phyloP scores from a whole-genome alignment of 2,888 invertebrate genomes.

The Dasypogon diadema region DNA sequence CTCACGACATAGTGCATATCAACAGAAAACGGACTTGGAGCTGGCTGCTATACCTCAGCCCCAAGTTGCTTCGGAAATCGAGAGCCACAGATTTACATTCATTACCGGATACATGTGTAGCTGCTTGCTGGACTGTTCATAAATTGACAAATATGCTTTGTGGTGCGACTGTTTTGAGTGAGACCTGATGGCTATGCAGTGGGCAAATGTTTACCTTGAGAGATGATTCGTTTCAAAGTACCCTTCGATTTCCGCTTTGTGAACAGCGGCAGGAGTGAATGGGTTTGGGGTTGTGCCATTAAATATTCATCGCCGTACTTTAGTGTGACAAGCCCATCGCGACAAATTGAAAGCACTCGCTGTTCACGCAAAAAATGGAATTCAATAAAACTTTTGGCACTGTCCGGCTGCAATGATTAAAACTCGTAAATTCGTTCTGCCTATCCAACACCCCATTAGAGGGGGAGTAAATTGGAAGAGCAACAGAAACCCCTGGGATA shows the following conservation, averaged over 20 bases:
- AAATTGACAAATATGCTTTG: conserved; percentile 55
- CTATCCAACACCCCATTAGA: conserved; percentile 48
- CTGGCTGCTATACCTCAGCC: conserved; percentile 5
- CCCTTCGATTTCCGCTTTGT: neutral
- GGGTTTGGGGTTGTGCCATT: conserved; percentile 6
- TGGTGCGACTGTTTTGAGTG: conserved; percentile 23
- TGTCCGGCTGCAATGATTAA: conserved; percentile 41
- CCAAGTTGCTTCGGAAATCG: conserved; percentile 38
- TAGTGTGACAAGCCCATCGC: neutral
- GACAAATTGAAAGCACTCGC: conserved; percentile 14
- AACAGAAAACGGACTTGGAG: conserved; percentile 35
- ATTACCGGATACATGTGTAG: conserved; percentile 55
- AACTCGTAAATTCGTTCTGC: conserved; percentile 47
- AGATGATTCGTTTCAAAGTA: neutral
- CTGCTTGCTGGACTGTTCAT: conserved; percentile 54
- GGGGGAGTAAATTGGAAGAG: conserved; percentile 33
- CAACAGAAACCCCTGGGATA: conserved; percentile 12
- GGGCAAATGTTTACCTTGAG: conserved; percentile 3
- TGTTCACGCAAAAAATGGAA: neutral
- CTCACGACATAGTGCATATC: conserved; percentile 27
- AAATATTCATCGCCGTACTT: conserved; percentile 6
- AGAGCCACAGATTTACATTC: conserved; percentile 55
- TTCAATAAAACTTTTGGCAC: conserved; percentile 18
- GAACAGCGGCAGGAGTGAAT: conserved; percentile 5
- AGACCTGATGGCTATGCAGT: neutral